phyloP scores from a whole-genome alignment of 2,113 vertebrate species.

The Solea senegalensis region DNA sequence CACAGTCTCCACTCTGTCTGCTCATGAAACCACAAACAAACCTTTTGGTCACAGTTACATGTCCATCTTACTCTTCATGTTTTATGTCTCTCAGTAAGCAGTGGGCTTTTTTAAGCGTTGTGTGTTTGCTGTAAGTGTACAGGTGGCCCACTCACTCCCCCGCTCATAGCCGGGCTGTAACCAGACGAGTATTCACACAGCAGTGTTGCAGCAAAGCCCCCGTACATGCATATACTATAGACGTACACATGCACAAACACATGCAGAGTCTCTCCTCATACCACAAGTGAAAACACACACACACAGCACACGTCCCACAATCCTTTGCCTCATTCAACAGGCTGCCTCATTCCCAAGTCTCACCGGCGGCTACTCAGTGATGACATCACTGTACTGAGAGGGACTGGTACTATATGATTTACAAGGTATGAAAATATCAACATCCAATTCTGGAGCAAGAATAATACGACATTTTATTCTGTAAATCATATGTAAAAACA shows the following conservation, averaged over 20 bases:
- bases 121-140: slow-evolving; percentile 66
- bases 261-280: slow-evolving; percentile 31
- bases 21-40: slow-evolving; percentile 9
- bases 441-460: no score
- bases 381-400: slow-evolving; percentile 61
- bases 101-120: slow-evolving; percentile 62
- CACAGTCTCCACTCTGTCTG: slow-evolving; percentile 29
- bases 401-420: slow-evolving; percentile 40
- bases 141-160: slow-evolving; percentile 33
- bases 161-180: slow-evolving; percentile 59
- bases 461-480: no score
- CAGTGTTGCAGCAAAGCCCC: slow-evolving; percentile 48
- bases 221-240: slow-evolving; percentile 35
- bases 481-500: no score
- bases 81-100: slow-evolving; percentile 23
- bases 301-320: slow-evolving; percentile 52
- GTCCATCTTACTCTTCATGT: slow-evolving; percentile 37
- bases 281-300: slow-evolving; percentile 52
- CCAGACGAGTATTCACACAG: slow-evolving; percentile 62
- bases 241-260: slow-evolving; percentile 46
- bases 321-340: slow-evolving; percentile 74
- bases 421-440: slow-evolving; percentile 9
- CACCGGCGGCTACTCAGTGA: slow-evolving; percentile 32
- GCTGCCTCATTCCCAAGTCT: slow-evolving; percentile 74
- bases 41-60: background rate